A percentile compares a stretch with the other conserved stretches of the same genome.
These are phyloP conservation scores for Poeciliopsis retropinna DNA, from an alignment of 2,113 vertebrate species.

Conservation along the genomic window DNA sequence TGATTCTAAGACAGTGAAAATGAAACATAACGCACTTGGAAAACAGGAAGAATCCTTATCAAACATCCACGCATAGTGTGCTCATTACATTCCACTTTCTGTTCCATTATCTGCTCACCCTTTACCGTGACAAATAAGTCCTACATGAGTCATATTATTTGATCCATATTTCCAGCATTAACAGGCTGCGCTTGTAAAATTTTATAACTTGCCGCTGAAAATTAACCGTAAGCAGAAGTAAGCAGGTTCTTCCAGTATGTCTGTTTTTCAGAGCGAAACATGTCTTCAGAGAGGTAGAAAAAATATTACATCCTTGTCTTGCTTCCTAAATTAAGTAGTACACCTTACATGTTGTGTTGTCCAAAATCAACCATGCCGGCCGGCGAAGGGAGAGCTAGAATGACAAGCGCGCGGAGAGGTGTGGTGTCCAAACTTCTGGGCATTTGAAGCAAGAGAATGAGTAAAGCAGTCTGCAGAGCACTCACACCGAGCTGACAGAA, in stretches of 20 bases:
- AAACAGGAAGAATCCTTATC: slow-evolving; percentile 15
- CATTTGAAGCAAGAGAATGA: background rate
- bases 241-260: background rate
- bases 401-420: background rate
- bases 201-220: background rate
- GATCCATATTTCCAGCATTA: background rate
- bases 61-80: background rate
- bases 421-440: background rate
- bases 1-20: slow-evolving; percentile 37
- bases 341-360: background rate
- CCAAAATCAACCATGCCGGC: background rate
- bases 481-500: slow-evolving; percentile 34
- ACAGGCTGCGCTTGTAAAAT: background rate
- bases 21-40: slow-evolving; percentile 15
- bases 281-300: background rate
- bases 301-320: slow-evolving; percentile 2
- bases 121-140: background rate
- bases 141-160: background rate
- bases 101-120: background rate
- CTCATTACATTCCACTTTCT: background rate
- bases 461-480: slow-evolving; percentile 5
- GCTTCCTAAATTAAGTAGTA: background rate
- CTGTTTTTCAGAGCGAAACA: background rate
- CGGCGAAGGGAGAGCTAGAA: background rate
- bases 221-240: background rate